A percentile compares a stretch with the other conserved stretches of the same genome.
These are phyloP conservation scores for Synanthedon tipuliformis DNA, from an alignment of 2,888 invertebrate species.

Conservation along the genomic window DNA sequence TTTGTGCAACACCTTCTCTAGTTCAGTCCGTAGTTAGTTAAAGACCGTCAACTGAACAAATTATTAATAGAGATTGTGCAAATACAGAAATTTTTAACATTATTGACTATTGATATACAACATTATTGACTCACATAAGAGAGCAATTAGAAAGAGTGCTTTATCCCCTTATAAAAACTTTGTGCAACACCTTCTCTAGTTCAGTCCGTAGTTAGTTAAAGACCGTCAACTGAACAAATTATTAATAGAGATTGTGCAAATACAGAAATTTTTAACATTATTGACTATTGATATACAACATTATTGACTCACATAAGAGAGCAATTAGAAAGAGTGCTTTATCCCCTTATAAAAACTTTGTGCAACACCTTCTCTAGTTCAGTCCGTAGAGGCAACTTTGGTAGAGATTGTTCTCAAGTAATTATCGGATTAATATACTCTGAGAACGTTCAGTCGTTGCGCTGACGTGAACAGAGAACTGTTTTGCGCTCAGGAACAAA, in stretches of 20 bases:
- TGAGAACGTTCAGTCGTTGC: slow-evolving; percentile 41
- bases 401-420: slow-evolving; percentile 64
- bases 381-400: slow-evolving; percentile 40
- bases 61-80: too few species aligned
- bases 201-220: too few species aligned
- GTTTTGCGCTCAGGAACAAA: slow-evolving; percentile 61
- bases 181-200: slow-evolving; percentile 34
- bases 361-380: slow-evolving; percentile 36
- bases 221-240: too few species aligned
- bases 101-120: too few species aligned
- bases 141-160: slow-evolving; percentile 44
- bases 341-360: slow-evolving; percentile 52
- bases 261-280: too few species aligned
- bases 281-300: too few species aligned
- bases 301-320: slow-evolving; percentile 13
- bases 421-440: slow-evolving; percentile 67
- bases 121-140: slow-evolving; percentile 5
- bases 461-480: slow-evolving; percentile 50
- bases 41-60: too few species aligned
- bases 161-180: slow-evolving; percentile 56
- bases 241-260: too few species aligned
- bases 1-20: slow-evolving; percentile 38
- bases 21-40: slow-evolving; percentile 8
- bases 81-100: too few species aligned
- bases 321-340: slow-evolving; percentile 45